These are phyloP conservation scores for Morpho achilles DNA, from an alignment of 2,888 invertebrate species.

Conservation along the genomic window DNA sequence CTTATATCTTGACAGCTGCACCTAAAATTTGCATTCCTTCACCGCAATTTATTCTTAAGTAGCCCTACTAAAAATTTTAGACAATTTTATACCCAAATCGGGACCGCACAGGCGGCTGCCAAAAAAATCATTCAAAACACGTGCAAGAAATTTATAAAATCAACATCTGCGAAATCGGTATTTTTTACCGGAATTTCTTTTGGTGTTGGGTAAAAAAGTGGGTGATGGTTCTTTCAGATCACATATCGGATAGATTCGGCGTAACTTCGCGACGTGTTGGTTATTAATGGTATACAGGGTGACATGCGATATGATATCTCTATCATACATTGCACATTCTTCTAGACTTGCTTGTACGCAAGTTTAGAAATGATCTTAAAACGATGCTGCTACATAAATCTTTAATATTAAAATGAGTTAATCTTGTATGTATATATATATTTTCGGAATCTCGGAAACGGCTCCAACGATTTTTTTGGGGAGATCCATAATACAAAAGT, in stretches of 20 bases:
- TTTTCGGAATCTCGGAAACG: too few relatives aligned
- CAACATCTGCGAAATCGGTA: constrained; percentile 75
- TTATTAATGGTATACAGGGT: constrained; percentile 27
- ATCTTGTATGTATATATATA: too few relatives aligned
- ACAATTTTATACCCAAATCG: constrained; percentile 45
- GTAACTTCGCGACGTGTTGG: constrained; percentile 36
- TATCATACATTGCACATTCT: too few relatives aligned
- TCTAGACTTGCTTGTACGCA: too few relatives aligned
- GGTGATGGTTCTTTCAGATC: constrained; percentile 60
- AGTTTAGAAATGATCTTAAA: too few relatives aligned
- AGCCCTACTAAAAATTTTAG: constrained; percentile 46
- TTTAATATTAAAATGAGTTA: too few relatives aligned
- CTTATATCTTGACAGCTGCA: constrained; percentile 36
- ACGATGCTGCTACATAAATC: too few relatives aligned
- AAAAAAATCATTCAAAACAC: constrained; percentile 49
- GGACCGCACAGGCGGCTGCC: constrained; percentile 47
- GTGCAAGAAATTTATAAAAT: constrained; percentile 76
- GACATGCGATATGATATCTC: too few relatives aligned
- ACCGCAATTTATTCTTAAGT: constrained; percentile 53
- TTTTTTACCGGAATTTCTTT: constrained; percentile 68
- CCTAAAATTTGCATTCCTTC: constrained; percentile 36
- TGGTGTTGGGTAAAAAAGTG: constrained; percentile 48
- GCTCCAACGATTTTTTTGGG: too few relatives aligned
- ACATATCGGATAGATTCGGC: constrained; percentile 61
- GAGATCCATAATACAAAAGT: too few relatives aligned